A percentile compares a stretch with the other conserved stretches of the same genome.
phyloP scores from a whole-genome alignment of 2,888 invertebrate genomes.

The Caenorhabditis auriculariae region DNA sequence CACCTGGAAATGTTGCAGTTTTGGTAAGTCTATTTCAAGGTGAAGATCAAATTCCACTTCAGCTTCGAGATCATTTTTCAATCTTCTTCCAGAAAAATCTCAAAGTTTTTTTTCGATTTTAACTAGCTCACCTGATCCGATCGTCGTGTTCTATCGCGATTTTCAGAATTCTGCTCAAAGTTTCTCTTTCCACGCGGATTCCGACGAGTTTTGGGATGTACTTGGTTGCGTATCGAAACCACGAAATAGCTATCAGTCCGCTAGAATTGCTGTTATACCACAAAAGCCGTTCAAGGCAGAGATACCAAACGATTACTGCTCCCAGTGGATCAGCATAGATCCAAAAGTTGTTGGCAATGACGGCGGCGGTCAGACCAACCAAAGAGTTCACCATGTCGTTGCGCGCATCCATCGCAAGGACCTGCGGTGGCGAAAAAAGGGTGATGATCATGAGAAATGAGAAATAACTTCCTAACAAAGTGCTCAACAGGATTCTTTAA shows the following conservation, averaged over 20 bases:
- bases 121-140: not conserved
- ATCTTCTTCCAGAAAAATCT: too few relatives aligned
- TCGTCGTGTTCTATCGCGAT: not conserved
- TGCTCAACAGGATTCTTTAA: too few relatives aligned
- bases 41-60: too few relatives aligned
- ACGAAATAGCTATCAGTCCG: not conserved
- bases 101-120: too few relatives aligned
- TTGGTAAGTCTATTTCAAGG: too few relatives aligned
- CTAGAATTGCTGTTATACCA: not conserved
- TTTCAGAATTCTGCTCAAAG: not conserved
- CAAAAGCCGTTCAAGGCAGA: not conserved
- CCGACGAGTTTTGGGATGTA: not conserved
- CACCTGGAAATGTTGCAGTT: conserved; percentile 22
- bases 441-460: too few relatives aligned
- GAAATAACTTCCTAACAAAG: too few relatives aligned
- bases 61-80: too few relatives aligned
- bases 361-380: not conserved
- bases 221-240: not conserved
- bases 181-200: not conserved
- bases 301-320: not conserved
- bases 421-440: too few relatives aligned
- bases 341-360: not conserved
- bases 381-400: not conserved
- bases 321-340: not conserved
- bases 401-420: not conserved